phyloP scores from a whole-genome alignment of 92 coral and sea anemone genomes.

The Blastomussa wellsi region DNA sequence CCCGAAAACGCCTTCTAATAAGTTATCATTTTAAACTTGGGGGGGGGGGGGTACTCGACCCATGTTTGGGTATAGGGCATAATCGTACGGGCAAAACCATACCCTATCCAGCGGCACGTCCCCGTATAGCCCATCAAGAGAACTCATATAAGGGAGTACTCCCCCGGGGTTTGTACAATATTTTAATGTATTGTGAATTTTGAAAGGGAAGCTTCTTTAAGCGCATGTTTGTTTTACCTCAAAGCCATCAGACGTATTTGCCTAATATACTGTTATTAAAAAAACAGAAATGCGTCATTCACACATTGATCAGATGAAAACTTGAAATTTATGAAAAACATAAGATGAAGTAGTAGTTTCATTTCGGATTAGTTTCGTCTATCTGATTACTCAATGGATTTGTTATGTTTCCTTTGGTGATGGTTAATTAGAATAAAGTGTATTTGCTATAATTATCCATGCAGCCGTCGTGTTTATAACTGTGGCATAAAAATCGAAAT shows the following conservation, averaged over 20 bases:
- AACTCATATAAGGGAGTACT: no score
- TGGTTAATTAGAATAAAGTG: background rate
- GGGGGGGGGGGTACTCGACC: no score
- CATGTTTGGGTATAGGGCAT: no score
- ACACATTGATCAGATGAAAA: no score
- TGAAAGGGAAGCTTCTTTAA: background rate
- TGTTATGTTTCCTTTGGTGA: background rate
- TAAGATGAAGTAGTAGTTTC: background rate
- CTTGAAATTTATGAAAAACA: background rate
- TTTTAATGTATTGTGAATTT: no score
- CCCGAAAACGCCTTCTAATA: background rate
- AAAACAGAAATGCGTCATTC: background rate
- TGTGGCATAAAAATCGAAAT: background rate
- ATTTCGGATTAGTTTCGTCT: background rate
- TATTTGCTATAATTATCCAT: background rate
- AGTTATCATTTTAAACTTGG: background rate
- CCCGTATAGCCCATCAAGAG: no score
- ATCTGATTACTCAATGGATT: no score
- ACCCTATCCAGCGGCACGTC: no score
- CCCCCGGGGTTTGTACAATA: no score
- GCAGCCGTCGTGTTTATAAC: background rate
- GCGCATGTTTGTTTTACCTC: background rate
- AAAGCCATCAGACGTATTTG: background rate
- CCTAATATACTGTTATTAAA: background rate
- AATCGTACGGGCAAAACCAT: no score